phyloP scores from a whole-genome alignment of 2,888 invertebrate genomes.

The Congeria kusceri region DNA sequence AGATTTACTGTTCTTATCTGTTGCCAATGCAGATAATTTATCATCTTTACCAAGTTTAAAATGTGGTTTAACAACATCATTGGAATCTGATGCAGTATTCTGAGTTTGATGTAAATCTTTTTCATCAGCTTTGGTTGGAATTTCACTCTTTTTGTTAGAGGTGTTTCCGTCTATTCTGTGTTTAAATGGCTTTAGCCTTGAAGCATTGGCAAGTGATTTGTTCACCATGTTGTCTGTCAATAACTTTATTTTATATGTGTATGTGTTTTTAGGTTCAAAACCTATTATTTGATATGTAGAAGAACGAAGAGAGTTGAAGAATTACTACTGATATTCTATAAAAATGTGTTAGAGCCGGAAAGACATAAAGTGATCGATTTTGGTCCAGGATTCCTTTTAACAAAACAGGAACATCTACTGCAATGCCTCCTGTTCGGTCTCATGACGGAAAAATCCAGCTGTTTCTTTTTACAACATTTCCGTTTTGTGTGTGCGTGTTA shows the following conservation, averaged over 20 bases:
- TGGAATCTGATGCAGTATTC: too few species aligned
- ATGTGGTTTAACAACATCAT: too few species aligned
- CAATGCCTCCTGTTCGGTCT: background rate
- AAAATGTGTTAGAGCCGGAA: background rate
- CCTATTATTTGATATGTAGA: slow-evolving; percentile 9
- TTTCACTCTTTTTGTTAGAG: background rate
- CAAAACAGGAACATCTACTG: background rate
- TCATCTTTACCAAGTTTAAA: too few species aligned
- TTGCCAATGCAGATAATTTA: too few species aligned
- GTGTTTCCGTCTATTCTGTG: slow-evolving; percentile 5
- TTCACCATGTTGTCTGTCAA: background rate
- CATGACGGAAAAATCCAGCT: background rate
- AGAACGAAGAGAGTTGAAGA: slow-evolving; percentile 16
- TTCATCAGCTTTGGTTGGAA: too few species aligned
- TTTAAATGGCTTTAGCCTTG: slow-evolving; percentile 34
- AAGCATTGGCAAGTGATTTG: slow-evolving; percentile 30
- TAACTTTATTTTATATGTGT: slow-evolving; percentile 16
- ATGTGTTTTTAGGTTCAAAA: slow-evolving; percentile 3
- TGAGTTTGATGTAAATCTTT: too few species aligned
- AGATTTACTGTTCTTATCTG: too few species aligned
- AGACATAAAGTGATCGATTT: background rate
- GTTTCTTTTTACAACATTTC: slow-evolving; percentile 1
- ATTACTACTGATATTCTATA: slow-evolving; percentile 32
- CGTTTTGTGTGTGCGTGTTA: slow-evolving; percentile 17
- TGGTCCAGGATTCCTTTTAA: background rate